Evolutionary conservation across 2,797 vertebrate genomes (phyloP), one percentile per base, ranked within the genome.

Genomic region (Astyanax mexicanus): DNA sequence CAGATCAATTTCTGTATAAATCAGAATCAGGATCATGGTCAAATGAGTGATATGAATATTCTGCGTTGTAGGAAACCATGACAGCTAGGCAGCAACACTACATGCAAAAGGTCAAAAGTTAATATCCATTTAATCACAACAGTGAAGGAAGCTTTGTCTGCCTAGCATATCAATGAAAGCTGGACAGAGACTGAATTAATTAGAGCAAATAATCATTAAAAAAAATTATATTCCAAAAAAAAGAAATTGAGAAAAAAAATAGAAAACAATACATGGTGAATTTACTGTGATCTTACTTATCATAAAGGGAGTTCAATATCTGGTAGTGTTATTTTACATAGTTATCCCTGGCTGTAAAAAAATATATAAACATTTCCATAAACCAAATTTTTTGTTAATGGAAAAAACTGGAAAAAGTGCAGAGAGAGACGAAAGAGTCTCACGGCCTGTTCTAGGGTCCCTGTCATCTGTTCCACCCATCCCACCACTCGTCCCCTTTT

Each of bases 51-150:
- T 42, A 52, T 52, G 4, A 44, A 37, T 73, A 4, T 38, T 6
- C 40, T 21, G 12, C 60, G 72, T 44, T 62, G 19, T 38, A 45
- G 7, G 44, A 57, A 25, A 32, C 19, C 3, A 2, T 21, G n/a
- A 55, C 75, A 78, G 76, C 49, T 64, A 76, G 78, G 35, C 65
- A 75, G 69, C 75, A 65, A 40, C 6, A 64, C 35, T 3, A 55
- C 40, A 21, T 35, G 47, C 19, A 27, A 65, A 80, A 55, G 52
- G 23, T 6, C 32, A 27, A 65, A 80, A 55, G 52, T 23, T 6
- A 32, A 75, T 15, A 42, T 49, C 40, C 32, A 17, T 10, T 37
- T 40, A 13, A 51, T 15, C 9, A 61, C 29, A 47, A 54, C 35
- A 15, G 9, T 3, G 9, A 15, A 47, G 19, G 47, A 23, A 29